A percentile compares a stretch with the other conserved stretches of the same genome.
phyloP scores from a whole-genome alignment of 2,797 vertebrate genomes.

The Agapornis canus region DNA sequence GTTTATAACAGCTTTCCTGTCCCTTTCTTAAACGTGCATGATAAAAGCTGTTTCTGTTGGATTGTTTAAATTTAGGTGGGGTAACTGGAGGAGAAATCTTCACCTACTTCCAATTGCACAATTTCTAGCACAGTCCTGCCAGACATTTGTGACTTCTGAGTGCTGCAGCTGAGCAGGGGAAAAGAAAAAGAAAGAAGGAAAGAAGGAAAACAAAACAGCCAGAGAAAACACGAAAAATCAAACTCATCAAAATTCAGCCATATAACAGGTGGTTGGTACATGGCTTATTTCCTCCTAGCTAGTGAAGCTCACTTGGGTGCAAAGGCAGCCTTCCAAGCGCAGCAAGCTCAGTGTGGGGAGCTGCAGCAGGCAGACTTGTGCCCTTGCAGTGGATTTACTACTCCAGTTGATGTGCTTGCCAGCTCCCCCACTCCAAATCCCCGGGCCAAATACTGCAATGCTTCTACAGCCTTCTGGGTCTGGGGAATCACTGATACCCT shows the following conservation, averaged over 20 bases:
- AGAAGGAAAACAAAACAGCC: neutral
- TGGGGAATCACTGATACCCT: neutral
- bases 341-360: neutral
- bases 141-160: rapidly evolving
- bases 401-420: neutral
- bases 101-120: neutral
- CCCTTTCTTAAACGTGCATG: neutral
- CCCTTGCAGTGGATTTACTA: neutral
- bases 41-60: neutral
- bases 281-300: neutral
- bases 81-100: neutral
- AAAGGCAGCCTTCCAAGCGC: rapidly evolving
- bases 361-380: neutral
- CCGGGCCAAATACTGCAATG: neutral
- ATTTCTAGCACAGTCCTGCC: neutral
- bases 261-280: rapidly evolving
- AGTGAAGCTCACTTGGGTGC: neutral
- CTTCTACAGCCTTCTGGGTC: neutral
- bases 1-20: rapidly evolving
- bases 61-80: neutral
- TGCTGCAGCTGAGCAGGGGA: neutral
- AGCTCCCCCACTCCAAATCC: neutral
- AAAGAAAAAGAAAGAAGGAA: too few relatives aligned
- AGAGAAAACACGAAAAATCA: neutral
- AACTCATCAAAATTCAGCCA: neutral